Conservation (phyloP, 2,888 invertebrate genomes). For the Uloborus plumipes region DNA sequence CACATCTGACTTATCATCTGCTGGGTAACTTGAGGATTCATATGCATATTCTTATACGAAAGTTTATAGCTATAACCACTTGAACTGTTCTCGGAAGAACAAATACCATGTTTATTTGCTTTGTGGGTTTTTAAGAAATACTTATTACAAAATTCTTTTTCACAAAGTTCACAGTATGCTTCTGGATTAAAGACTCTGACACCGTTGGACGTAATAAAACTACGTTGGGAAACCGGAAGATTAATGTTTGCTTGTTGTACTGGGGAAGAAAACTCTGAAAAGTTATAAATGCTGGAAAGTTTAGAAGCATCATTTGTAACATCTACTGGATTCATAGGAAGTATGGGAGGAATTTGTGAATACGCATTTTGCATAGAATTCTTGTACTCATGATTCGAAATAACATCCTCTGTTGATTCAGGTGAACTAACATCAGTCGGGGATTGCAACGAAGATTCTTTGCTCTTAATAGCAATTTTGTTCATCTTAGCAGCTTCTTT, state of each 20-base stretch:
- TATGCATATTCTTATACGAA: slow-evolving; percentile 46
- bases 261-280: slow-evolving; percentile 63
- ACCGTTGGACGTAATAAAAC: slow-evolving; percentile 61
- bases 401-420: slow-evolving; percentile 42
- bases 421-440: slow-evolving; percentile 52
- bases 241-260: slow-evolving; percentile 57
- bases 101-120: slow-evolving; percentile 96
- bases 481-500: slow-evolving; percentile 43
- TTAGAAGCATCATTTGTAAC: slow-evolving; percentile 36
- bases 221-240: slow-evolving; percentile 52
- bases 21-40: slow-evolving; percentile 39
- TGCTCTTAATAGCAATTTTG: slow-evolving; percentile 26
- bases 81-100: slow-evolving; percentile 74
- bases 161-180: slow-evolving; percentile 97
- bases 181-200: slow-evolving; percentile 92
- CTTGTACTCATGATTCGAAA: slow-evolving; percentile 40
- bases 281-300: slow-evolving; percentile 32
- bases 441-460: slow-evolving; percentile 49
- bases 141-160: slow-evolving; percentile 98
- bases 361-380: slow-evolving; percentile 56
- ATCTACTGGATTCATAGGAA: slow-evolving; percentile 59
- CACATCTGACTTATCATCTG: slow-evolving; percentile 46
- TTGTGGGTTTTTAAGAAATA: slow-evolving; percentile 98
- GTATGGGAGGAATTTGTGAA: slow-evolving; percentile 63
- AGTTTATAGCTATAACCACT: slow-evolving; percentile 29